phyloP scores from a whole-genome alignment of 92 coral and sea anemone genomes.

The Anthopleura xanthogrammica region DNA sequence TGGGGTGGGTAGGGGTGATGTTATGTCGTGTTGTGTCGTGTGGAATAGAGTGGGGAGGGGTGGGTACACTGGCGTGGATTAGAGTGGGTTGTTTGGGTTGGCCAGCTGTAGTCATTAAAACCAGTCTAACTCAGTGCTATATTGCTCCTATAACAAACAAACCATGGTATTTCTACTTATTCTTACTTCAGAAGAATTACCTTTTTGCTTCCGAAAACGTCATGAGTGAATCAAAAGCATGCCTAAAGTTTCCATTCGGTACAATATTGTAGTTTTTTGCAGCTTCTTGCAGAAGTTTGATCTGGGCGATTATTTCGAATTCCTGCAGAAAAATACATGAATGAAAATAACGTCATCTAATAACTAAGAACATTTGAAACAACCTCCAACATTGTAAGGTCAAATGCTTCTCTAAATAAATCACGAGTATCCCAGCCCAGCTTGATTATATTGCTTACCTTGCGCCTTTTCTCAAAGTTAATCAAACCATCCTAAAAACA shows the following conservation, averaged over 20 bases:
- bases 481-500: slow-evolving; percentile 80
- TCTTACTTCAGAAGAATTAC: slow-evolving; percentile 37
- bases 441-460: slow-evolving; percentile 43
- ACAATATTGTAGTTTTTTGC: slow-evolving; percentile 89
- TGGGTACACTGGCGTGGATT: neutral
- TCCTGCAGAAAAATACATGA: slow-evolving; percentile 51
- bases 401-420: too few species aligned
- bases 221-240: slow-evolving; percentile 71
- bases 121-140: too few species aligned
- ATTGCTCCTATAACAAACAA: too few species aligned
- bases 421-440: too few species aligned
- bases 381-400: too few species aligned
- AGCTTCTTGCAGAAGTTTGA: slow-evolving; percentile 89
- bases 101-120: too few species aligned
- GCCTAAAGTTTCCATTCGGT: slow-evolving; percentile 77
- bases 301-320: slow-evolving; percentile 95
- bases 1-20: neutral
- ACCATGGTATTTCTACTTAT: too few species aligned
- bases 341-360: neutral
- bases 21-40: neutral
- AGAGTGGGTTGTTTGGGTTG: too few species aligned
- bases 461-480: slow-evolving; percentile 88
- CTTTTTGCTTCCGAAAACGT: slow-evolving; percentile 85
- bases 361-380: too few species aligned
- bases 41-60: neutral